Conservation (phyloP, 2,888 invertebrate species). For the Bellardia pandia region DNA sequence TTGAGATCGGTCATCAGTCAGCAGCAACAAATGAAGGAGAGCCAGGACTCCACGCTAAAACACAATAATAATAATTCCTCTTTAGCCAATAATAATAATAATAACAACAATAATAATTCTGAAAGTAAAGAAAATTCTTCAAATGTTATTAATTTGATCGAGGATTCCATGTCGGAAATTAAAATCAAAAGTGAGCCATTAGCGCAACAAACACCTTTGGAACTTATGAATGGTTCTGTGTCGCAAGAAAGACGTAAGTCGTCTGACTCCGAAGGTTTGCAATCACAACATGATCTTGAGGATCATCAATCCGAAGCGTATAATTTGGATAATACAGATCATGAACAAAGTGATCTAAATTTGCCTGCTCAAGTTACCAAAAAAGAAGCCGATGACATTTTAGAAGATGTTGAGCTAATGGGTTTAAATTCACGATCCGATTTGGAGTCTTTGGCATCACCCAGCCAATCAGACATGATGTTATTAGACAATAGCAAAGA, state of each 20-base stretch:
- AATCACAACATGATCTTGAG: constrained; percentile 68
- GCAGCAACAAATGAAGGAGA: constrained; percentile 82
- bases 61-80: constrained; percentile 77
- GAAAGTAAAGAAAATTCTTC: constrained; percentile 67
- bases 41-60: constrained; percentile 82
- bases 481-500: constrained; percentile 87
- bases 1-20: constrained; percentile 86
- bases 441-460: constrained; percentile 86
- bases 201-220: constrained; percentile 76
- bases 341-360: constrained; percentile 65
- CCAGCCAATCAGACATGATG: constrained; percentile 85
- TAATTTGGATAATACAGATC: constrained; percentile 66
- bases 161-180: constrained; percentile 79
- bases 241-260: constrained; percentile 77
- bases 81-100: constrained; percentile 75
- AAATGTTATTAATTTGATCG: constrained; percentile 84
- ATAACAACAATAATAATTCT: constrained; percentile 72
- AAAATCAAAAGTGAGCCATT: constrained; percentile 83
- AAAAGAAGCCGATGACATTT: constrained; percentile 82
- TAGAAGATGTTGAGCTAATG: constrained; percentile 83
- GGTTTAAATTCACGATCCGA: constrained; percentile 83
- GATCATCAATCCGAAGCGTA: constrained; percentile 63
- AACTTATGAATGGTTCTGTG: constrained; percentile 74
- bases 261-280: constrained; percentile 77
- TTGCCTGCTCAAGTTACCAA: constrained; percentile 78